Conservation (phyloP, 2,113 vertebrate genomes). For the Peromyscus californicus region DNA sequence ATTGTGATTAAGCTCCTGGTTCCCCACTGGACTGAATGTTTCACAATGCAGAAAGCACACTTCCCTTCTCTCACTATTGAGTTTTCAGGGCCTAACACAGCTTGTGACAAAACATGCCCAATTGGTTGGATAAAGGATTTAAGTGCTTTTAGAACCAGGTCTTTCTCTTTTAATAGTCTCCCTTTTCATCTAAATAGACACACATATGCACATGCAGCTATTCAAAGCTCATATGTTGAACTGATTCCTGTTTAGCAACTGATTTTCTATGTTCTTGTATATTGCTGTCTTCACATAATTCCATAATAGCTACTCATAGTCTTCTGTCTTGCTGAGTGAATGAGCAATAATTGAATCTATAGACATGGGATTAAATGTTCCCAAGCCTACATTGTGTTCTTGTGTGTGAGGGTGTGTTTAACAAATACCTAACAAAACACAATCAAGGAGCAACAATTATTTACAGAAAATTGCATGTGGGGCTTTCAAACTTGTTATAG, state of each 20-base stretch:
- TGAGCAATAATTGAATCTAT: neutral
- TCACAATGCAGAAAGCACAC: neutral
- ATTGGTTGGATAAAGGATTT: constrained; percentile 23
- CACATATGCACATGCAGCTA: neutral
- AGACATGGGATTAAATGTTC: neutral
- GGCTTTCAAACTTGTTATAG: neutral
- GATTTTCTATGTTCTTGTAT: neutral
- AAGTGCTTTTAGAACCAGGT: constrained; percentile 10
- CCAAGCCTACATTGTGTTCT: neutral
- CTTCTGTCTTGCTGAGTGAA: neutral
- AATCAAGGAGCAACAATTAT: neutral
- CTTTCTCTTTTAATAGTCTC: neutral
- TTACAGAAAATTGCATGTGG: neutral
- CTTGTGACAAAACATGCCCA: neutral
- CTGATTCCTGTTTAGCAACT: neutral
- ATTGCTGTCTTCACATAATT: neutral
- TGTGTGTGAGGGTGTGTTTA: no score
- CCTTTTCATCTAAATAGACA: neutral
- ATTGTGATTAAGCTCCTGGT: neutral
- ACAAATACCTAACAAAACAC: neutral
- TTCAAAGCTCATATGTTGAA: neutral
- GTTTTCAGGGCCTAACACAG: neutral
- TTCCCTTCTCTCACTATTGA: neutral
- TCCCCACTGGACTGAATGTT: neutral
- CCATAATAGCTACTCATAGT: neutral